Conservation (phyloP, 2,113 vertebrate genomes). For the Sturnus vulgaris region DNA sequence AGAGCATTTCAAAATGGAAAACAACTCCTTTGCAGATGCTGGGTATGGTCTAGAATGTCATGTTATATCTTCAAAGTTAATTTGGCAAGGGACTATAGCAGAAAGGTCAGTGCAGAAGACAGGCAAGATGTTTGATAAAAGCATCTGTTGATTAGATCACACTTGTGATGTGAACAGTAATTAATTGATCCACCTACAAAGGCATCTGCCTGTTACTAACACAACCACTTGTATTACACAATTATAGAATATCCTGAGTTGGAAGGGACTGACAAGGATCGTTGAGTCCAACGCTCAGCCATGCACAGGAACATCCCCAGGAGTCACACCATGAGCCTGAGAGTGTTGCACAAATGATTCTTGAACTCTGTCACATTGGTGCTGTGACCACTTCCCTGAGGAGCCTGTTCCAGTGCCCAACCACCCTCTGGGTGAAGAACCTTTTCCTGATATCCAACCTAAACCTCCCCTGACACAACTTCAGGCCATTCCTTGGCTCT, state of each 20-base stretch:
- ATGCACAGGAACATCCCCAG: background rate
- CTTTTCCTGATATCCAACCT: background rate
- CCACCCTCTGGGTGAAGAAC: background rate
- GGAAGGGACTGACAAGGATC: background rate
- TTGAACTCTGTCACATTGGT: background rate
- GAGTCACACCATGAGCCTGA: background rate
- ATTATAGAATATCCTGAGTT: background rate
- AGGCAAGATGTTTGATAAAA: background rate
- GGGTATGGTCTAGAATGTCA: background rate
- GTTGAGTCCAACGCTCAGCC: background rate
- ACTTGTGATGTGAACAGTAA: background rate
- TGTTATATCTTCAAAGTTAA: background rate
- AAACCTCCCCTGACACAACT: background rate
- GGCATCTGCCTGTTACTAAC: background rate
- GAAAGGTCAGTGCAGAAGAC: background rate
- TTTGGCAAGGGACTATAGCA: background rate
- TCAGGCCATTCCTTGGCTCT: accelerated
- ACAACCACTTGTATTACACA: background rate
- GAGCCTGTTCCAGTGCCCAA: background rate
- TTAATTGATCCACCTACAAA: background rate
- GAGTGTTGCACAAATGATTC: accelerated
- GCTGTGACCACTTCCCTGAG: background rate
- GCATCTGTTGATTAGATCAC: background rate
- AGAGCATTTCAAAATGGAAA: background rate
- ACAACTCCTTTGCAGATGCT: background rate